Evolutionary conservation across 1,140 invertebrate species (phyloP), one percentile per base, ranked within the genome.

Genomic region (Trichonephila clavata): DNA sequence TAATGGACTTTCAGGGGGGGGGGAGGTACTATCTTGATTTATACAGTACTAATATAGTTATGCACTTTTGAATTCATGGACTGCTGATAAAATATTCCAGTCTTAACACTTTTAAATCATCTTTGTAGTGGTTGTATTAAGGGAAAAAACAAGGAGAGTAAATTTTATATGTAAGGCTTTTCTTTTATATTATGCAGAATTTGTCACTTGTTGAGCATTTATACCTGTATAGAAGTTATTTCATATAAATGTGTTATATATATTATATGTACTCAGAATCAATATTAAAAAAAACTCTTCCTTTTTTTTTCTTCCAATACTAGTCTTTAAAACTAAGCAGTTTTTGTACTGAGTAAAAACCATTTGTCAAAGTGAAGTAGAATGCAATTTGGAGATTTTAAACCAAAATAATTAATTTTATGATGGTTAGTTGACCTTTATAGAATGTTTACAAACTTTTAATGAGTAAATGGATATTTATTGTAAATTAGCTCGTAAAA

Each of bases 401-500:
- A 90, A 90, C 88, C 86, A 68, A 63, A 77, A 50, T 90, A 77
- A 77, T 77, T 77, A 77, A 80, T 90, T 90, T 90, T 90, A 90
- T 65, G 68, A 90, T 90, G 88, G 60, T 80, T 90, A 90, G 88
- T 63, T 59, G 68, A 21, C 88, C 43, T 90, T 90, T 90, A 90
- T 90, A 90, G 88, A 90, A 77, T 80, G 71, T 90, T 90, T 90
- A 90, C 88, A 90, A 77, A 90, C 88, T 90, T 90, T 90, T 90
- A 90, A 77, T 80, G 50, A 90, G 88, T 90, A 90, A 50, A 57
- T n/a, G 59, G 57, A 90, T 68, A 90, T 90, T 80, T 90, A 59
- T 90, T 90, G 88, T 90, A 90, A 90, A 90, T 80, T 90, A 90
- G 88, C 65, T 80, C 63, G 71, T 68, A 20, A 89, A 89, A 77